Conservation (phyloP, 2,113 vertebrate species). For the Patagioenas fasciata region DNA sequence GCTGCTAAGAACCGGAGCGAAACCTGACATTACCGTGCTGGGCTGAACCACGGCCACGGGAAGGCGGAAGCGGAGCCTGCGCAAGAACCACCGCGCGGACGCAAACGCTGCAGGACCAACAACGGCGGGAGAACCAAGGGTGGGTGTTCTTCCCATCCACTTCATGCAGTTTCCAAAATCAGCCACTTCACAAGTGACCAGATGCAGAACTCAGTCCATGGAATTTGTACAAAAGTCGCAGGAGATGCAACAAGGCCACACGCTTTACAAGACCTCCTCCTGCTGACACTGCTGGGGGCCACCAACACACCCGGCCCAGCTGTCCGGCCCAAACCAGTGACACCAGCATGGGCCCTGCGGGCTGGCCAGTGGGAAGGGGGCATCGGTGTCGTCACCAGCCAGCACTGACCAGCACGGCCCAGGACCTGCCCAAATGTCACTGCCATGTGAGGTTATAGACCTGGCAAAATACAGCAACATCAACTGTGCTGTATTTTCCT, state of each 20-base stretch:
- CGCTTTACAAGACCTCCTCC: neutral
- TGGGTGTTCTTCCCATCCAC: neutral
- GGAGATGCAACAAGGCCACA: neutral
- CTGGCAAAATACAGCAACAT: neutral
- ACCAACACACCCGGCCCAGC: neutral
- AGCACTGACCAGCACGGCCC: neutral
- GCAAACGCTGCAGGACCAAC: neutral
- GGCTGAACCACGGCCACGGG: fast-evolving
- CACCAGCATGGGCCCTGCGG: neutral
- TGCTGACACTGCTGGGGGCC: neutral
- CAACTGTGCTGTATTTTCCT: neutral
- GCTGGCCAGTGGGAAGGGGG: neutral
- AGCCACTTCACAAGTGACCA: neutral
- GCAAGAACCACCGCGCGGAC: fast-evolving
- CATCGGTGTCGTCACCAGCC: neutral
- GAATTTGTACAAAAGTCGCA: neutral
- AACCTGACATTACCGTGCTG: neutral
- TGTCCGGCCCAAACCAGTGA: neutral
- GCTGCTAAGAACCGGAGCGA: neutral
- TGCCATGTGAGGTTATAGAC: neutral
- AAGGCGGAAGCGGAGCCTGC: neutral
- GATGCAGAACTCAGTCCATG: neutral
- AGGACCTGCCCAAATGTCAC: neutral
- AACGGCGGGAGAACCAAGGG: fast-evolving
- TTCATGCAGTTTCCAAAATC: neutral